Base-by-base conservation (phyloP, 2,797 vertebrate species). In the Enteromius afrohamiltoni region DNA sequence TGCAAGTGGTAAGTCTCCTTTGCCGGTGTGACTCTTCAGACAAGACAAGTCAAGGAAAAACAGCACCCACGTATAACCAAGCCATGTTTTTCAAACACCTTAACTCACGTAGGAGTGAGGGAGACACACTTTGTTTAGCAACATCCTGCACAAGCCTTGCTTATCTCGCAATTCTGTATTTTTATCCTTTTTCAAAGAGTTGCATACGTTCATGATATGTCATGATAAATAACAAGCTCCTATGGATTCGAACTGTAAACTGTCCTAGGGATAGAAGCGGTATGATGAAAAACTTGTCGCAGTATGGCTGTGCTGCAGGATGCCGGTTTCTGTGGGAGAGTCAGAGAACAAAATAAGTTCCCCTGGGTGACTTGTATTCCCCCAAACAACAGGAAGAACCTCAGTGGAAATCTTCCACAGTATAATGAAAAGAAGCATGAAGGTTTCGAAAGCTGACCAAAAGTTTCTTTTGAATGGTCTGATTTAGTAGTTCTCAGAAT, bases 311-410 rank as follows among this genome's bases (percentile, higher is more conserved):
- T 86, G 53, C 65, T 53, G 69, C 81, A 83, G 49, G 79, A 77
- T 80, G 74, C 64, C 65, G 71, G 49, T 88, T 87, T 86, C 49
- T 65, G 26, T 45, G 64, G 80, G 29, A 82, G 60, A 34, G 26
- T 55, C 23, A 58, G 51, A 60, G 31, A 83, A 77, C 68, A 79
- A 58, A 86, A 86, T 77, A 55, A 85, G 76, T 64, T 81, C 47
- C 87, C 71, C 31, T 53, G 58, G 53, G 75, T 85, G 77, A 75
- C 64, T 47, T 78, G 31, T 81, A n/a, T 68, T 79, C 79, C 82
- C 40, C 23, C 40, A 31, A 71, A 60, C 37, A 71, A 60, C 37
- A 14, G 55, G 77, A 70, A 47, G 53, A 79, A 42, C 40, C 69
- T 45, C 51, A 45, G 49, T 82, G 29, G 49, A 62, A 80, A 53